Conservation (phyloP, 2,797 vertebrate genomes). For the Alectoris magna region DNA sequence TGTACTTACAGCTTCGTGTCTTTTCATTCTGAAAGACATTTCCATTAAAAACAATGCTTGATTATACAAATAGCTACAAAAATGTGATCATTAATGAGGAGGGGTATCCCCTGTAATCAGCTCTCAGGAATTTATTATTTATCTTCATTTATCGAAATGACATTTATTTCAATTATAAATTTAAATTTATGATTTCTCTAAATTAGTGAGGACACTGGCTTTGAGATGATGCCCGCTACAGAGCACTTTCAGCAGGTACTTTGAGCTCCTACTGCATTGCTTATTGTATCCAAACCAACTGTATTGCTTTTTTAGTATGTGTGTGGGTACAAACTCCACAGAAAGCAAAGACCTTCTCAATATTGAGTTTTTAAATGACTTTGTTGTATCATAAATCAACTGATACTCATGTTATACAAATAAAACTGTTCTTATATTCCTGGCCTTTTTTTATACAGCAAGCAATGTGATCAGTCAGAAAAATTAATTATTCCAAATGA, state of each 20-base stretch:
- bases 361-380: constrained; percentile 6
- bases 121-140: constrained; percentile 33
- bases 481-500: constrained; percentile 2
- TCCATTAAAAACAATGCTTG: constrained; percentile 1
- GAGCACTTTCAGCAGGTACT: constrained; percentile 36
- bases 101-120: neutral
- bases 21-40: neutral
- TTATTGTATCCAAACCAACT: neutral
- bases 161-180: neutral
- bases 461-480: neutral
- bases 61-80: neutral
- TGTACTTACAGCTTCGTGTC: neutral
- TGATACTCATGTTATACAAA: constrained; percentile 40
- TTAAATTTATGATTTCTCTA: constrained; percentile 27
- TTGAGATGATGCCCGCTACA: constrained; percentile 36
- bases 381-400: constrained; percentile 56
- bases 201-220: constrained; percentile 62
- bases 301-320: constrained; percentile 49
- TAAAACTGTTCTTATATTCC: constrained; percentile 24
- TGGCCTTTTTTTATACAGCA: neutral
- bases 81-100: constrained; percentile 26
- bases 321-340: constrained; percentile 31
- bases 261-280: neutral
- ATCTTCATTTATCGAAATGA: constrained; percentile 24
- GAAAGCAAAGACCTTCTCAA: constrained; percentile 43